Evolutionary conservation across 2,888 invertebrate genomes (phyloP), one percentile per base, ranked within the genome.

Genomic region (Leptodirus hochenwartii): DNA sequence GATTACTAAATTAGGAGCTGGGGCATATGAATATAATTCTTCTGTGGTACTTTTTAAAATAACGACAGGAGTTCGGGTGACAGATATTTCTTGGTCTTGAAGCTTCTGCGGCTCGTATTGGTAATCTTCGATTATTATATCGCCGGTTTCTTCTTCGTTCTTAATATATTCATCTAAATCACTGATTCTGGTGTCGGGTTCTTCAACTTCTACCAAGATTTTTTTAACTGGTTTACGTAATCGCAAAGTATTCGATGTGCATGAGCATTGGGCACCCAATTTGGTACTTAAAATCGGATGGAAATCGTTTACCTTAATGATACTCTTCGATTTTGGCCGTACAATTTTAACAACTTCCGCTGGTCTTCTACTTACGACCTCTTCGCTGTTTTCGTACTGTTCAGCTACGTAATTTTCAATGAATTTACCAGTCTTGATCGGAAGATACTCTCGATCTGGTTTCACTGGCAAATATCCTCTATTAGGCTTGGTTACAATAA

Each of bases 201-300:
- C 36, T 5, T 44, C 41, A 14, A 43, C 33, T 28, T 38, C 31
- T 6, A 39, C 37, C 12, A 43, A 36, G 13, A 44, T 41, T 30
- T 41, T 45, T 27, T 26, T 20, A 11, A 14, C 10, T 26, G 47
- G 47, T 41, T 62, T 64, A 42, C 62, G 59, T 1, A 68, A 49
- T 14, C 58, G 54, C 17, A 69, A 40, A 2, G 63, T 54, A 26
- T 68, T 67, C 2, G 69, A 66, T 37, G 63, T 62, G 44, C 77
- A 78, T 31, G 74, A 75, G 40, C 77, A 78, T 30, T 76, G 74
- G 3, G 76, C 76, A 3, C 74, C 73, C 8, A 78, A 53, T 54
- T 78, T 78, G 22, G 70, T 64, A 1, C 76, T 62, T 11, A 77
- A 56, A 5, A 77, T 52, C 1, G 77, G 76, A 49, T 76, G 75